A percentile compares a stretch with the other conserved stretches of the same genome.
phyloP scores from a whole-genome alignment of 2,797 vertebrate genomes.

The Prunella strophiata region DNA sequence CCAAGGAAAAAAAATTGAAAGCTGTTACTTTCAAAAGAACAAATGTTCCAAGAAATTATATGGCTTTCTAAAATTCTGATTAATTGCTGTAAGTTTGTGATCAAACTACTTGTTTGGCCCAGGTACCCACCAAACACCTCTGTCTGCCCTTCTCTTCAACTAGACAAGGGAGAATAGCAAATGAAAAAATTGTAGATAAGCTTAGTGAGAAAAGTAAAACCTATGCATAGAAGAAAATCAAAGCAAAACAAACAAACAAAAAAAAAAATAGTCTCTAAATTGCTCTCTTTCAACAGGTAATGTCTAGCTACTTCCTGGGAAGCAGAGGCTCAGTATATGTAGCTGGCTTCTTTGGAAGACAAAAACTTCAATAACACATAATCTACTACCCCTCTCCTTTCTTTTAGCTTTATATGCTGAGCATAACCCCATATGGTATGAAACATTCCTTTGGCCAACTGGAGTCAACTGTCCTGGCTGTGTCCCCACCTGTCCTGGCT shows the following conservation, averaged over 20 bases:
- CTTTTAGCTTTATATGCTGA: not conserved
- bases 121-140: not conserved
- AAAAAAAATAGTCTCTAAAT: not conserved
- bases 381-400: not conserved
- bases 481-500: not conserved
- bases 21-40: not conserved
- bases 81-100: not conserved
- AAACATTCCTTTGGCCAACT: not conserved
- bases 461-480: not conserved
- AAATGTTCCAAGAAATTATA: not conserved
- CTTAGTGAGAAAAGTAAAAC: not conserved
- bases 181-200: not conserved
- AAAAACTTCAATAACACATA: not conserved
- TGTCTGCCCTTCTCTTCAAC: not conserved
- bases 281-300: not conserved
- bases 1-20: not conserved
- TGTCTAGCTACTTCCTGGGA: not conserved
- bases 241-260: not conserved
- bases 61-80: not conserved
- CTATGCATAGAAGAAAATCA: not conserved
- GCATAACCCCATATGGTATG: rapidly evolving
- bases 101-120: not conserved
- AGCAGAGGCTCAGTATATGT: not conserved
- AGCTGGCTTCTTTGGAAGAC: not conserved
- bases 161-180: not conserved